A percentile compares a stretch with the other conserved stretches of the same genome.
Evolutionary conservation across 2,797 vertebrate species (phyloP).

Genomic region (Anabacerthia variegaticeps): DNA sequence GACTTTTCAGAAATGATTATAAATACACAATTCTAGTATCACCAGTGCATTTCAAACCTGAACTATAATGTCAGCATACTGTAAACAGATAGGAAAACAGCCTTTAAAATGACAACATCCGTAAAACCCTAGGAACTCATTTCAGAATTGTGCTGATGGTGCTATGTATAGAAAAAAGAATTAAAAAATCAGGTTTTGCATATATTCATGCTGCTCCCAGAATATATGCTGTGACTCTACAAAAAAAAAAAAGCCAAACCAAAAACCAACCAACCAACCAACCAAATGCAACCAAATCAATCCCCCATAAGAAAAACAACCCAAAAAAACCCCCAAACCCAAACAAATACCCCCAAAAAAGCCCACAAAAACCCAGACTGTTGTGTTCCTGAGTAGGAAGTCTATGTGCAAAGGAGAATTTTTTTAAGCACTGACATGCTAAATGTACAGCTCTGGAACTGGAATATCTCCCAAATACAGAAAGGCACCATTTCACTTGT

Average conservation of each 20-base stretch:
- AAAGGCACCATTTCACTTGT: background rate
- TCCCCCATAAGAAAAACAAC: background rate
- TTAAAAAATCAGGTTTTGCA: background rate
- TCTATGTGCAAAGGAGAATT: background rate
- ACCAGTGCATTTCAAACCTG: background rate
- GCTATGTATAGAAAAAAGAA: background rate
- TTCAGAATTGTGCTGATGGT: background rate
- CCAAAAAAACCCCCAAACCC: accelerated
- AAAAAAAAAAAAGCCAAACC: background rate
- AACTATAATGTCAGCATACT: background rate
- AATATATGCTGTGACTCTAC: background rate
- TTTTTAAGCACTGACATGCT: background rate
- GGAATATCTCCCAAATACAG: background rate
- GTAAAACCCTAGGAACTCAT: background rate
- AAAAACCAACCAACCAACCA: background rate
- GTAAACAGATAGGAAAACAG: background rate
- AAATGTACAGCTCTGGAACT: background rate
- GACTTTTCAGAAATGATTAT: background rate
- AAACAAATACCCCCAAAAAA: background rate
- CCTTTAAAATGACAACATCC: background rate
- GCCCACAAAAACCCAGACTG: background rate
- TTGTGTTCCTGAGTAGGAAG: background rate
- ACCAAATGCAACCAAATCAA: background rate
- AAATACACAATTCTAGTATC: background rate
- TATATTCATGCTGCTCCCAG: background rate